A percentile compares a stretch with the other conserved stretches of the same genome.
Conservation (phyloP, 2,888 invertebrate genomes). For the Penaeus monodon region DNA sequence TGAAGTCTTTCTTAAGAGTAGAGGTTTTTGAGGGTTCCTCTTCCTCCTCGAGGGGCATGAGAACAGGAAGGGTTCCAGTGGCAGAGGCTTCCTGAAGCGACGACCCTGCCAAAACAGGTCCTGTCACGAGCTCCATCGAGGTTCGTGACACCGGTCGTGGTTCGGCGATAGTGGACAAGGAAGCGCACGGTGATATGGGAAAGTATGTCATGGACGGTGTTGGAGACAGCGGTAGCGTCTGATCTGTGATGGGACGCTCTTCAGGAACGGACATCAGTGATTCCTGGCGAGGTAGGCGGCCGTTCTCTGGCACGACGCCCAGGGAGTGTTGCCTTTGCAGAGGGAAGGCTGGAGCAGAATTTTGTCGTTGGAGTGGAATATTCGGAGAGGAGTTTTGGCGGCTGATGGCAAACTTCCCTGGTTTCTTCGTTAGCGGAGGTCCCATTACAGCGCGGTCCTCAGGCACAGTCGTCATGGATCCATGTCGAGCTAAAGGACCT, state of each 20-base stretch:
- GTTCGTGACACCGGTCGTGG: conserved; percentile 40
- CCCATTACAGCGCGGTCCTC: conserved; percentile 45
- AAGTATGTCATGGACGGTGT: conserved; percentile 59
- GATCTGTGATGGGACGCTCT: conserved; percentile 58
- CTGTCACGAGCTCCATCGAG: conserved; percentile 63
- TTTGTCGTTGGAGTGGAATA: conserved; percentile 59
- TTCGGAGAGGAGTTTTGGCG: conserved; percentile 64
- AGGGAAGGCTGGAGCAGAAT: conserved; percentile 46
- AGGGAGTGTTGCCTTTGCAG: conserved; percentile 59
- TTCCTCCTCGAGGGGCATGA: conserved; percentile 34
- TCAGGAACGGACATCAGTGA: conserved; percentile 63
- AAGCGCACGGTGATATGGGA: conserved; percentile 43
- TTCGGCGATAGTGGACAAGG: conserved; percentile 33
- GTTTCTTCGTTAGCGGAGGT: conserved; percentile 44
- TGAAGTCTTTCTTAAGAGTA: conserved; percentile 51
- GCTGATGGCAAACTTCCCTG: conserved; percentile 60
- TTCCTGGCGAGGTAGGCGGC: conserved; percentile 59
- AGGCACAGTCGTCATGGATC: conserved; percentile 58
- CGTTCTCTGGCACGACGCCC: conserved; percentile 57
- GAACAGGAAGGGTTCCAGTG: conserved; percentile 35
- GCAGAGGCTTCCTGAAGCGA: conserved; percentile 52
- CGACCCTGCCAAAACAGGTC: conserved; percentile 61
- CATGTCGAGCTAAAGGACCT: conserved; percentile 55
- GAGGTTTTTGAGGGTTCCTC: conserved; percentile 53
- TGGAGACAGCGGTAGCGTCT: conserved; percentile 62